These are phyloP conservation scores for Sepioteuthis lessoniana DNA, from an alignment of 2,888 invertebrate species.

Conservation along the genomic window DNA sequence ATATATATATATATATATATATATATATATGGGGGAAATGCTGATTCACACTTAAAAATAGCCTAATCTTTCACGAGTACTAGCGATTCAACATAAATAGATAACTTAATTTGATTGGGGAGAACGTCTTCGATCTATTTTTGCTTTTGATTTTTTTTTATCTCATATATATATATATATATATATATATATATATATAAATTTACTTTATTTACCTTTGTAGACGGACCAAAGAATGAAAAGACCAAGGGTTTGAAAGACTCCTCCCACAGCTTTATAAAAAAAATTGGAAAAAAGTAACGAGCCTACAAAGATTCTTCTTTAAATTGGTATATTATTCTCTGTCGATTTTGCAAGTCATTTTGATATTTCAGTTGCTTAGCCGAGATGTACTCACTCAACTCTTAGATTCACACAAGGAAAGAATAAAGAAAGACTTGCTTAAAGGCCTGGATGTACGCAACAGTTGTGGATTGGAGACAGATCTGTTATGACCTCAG, in stretches of 20 bases:
- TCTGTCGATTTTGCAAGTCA: not conserved
- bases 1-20: too few species aligned
- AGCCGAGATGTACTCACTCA: not conserved
- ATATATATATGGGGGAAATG: too few species aligned
- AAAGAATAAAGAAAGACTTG: not conserved
- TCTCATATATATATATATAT: too few species aligned
- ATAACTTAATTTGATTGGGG: too few species aligned
- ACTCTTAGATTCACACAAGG: not conserved
- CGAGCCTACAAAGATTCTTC: not conserved
- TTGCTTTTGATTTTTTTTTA: too few species aligned
- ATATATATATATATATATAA: too few species aligned
- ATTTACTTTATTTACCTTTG: too few species aligned
- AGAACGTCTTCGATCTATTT: too few species aligned
- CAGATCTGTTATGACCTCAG: not conserved
- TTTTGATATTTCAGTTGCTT: not conserved
- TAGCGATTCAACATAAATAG: too few species aligned
- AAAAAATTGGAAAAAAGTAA: not conserved
- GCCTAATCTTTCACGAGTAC: too few species aligned
- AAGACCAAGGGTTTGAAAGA: not conserved
- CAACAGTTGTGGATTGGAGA: not conserved
- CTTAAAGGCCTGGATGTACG: not conserved
- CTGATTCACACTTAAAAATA: too few species aligned
- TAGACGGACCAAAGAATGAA: not conserved
- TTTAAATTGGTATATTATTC: not conserved
- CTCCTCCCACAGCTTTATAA: too few species aligned